These are phyloP conservation scores for Propithecus perrieri DNA, from an alignment of 2,797 vertebrate species.

Conservation along the genomic window DNA sequence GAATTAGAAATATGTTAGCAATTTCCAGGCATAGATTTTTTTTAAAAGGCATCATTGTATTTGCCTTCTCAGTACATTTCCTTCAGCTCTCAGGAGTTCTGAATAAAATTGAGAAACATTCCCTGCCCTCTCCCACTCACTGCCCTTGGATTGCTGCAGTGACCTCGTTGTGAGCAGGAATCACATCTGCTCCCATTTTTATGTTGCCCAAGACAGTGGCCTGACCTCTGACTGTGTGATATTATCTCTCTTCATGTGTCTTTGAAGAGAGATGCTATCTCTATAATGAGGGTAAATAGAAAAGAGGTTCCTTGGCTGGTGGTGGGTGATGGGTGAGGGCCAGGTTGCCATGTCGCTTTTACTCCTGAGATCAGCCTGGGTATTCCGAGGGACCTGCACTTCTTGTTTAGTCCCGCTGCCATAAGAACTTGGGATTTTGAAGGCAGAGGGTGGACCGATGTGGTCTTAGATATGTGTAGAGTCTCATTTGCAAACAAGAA, in stretches of 20 bases:
- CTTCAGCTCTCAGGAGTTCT: constrained; percentile 1
- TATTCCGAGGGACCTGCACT: neutral
- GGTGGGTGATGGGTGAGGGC: neutral
- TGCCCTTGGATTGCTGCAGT: neutral
- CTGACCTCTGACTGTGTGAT: neutral
- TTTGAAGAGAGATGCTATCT: constrained; percentile 1
- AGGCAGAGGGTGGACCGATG: neutral
- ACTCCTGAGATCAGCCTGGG: neutral
- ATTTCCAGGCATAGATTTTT: neutral
- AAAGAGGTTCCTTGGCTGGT: neutral
- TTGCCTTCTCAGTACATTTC: neutral
- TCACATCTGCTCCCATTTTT: neutral
- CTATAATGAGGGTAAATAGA: neutral
- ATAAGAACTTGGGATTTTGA: neutral
- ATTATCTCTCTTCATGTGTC: neutral
- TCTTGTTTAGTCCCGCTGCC: neutral
- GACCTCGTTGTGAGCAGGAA: neutral
- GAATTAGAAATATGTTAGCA: neutral
- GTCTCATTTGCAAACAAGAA: constrained; percentile 41
- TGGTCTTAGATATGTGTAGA: neutral
- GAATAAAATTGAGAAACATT: neutral
- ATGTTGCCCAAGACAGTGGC: neutral
- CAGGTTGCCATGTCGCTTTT: neutral
- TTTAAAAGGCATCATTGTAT: neutral
- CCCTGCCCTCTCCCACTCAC: neutral